Base-by-base conservation (phyloP, 2,888 invertebrate species). In the Drosophila maculinotata region DNA sequence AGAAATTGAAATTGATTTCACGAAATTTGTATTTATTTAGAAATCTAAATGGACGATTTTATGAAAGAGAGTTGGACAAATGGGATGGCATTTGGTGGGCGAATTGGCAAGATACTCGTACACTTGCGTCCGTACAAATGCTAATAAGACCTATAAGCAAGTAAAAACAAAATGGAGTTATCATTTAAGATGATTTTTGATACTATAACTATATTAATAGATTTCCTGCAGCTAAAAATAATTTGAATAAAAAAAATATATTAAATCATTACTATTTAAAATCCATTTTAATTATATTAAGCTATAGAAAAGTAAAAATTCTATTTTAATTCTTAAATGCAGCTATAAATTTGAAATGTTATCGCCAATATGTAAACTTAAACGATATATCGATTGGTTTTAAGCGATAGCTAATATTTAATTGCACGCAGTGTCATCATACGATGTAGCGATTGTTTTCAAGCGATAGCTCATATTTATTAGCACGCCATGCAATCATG, bases 1-100 rank as follows among this genome's bases (percentile, higher is more conserved):
- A 1, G 3, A 30, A 1, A 1, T 17, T n/a, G 12, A 47, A 5
- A 4, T 1, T 15, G 2, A 10, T 2, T 12, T 17, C 4, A 4
- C 15, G 12, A 15, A 20, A n/a, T 10, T 10, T 7, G 0, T 14
- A 17, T 35, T 14, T 23, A 14, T n/a, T 28, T 3, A 72, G 72
- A 6, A 72, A 72, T 60, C 28, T 76, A 0, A 72, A 72, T 26
- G 72, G 72, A 17, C 59, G 7, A 26, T 72, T 71, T 23, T 42
- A 15, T 33, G 48, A 52, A 10, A 33, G 39, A 6, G 67, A 76
- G 12, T 17, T 59, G 31, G 67, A 76, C 23, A 56, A 31, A 15
- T 76, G 66, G 72, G 42, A 59, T 8, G 72, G 72, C 17, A 72
- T 72, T 53, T 72, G 54, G 54, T 72, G 72, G 72, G 66, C 48